Percentiles rank a stretch among this genome's conserved stretches.
Conservation (phyloP, 2,888 invertebrate species). For the Dilophus febrilis region DNA sequence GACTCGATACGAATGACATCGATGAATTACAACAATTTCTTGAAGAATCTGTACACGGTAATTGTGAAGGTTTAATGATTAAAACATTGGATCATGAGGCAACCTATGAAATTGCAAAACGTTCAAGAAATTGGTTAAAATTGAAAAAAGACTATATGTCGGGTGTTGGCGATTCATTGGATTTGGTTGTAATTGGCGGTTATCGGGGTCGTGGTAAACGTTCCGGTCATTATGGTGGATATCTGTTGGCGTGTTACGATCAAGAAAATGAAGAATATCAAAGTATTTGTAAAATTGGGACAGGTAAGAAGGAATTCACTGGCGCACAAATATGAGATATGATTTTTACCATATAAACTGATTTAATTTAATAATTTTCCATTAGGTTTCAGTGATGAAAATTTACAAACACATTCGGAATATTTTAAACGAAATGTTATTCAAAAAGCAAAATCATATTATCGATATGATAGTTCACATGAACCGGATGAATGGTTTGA, state of each 20-base stretch:
- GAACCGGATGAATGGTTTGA: slow-evolving; percentile 82
- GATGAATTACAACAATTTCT: slow-evolving; percentile 90
- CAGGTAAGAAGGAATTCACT: slow-evolving; percentile 19
- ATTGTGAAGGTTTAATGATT: slow-evolving; percentile 98
- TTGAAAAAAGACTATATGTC: slow-evolving; percentile 96
- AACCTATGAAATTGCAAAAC: slow-evolving; percentile 91
- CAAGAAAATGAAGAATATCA: slow-evolving; percentile 81
- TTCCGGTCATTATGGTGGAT: slow-evolving; percentile 87
- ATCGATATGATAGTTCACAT: slow-evolving; percentile 53
- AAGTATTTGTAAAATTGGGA: slow-evolving; percentile 66
- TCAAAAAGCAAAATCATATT: slow-evolving; percentile 58
- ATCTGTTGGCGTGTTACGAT: slow-evolving; percentile 87
- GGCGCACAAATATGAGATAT: neutral
- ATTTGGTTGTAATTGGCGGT: slow-evolving; percentile 89
- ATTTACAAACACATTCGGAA: slow-evolving; percentile 57
- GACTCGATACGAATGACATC: slow-evolving; percentile 61
- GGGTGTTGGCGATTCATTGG: slow-evolving; percentile 90
- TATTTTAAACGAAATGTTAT: slow-evolving; percentile 62
- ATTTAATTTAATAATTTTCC: no score
- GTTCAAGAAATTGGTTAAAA: slow-evolving; percentile 89
- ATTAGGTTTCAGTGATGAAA: slow-evolving; percentile 90
- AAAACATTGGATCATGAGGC: slow-evolving; percentile 78
- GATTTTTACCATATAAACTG: neutral
- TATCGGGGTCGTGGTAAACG: slow-evolving; percentile 86
- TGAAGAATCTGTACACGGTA: slow-evolving; percentile 86